Conservation (phyloP, 2,888 invertebrate species). For the Phaonia tiefii region DNA sequence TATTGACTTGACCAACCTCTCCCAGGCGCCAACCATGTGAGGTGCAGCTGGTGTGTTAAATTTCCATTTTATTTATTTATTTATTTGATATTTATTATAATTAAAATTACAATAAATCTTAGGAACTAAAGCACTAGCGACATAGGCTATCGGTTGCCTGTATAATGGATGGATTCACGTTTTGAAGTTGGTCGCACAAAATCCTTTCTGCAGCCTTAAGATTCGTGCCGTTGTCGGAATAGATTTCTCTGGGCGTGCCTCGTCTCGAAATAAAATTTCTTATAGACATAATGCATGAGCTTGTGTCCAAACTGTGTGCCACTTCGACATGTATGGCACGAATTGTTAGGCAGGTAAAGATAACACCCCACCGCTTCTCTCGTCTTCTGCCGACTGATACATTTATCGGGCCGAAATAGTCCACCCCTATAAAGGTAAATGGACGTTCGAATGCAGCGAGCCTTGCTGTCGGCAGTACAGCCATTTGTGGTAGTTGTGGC, state of each 20-base stretch:
- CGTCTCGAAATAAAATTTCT: conserved; percentile 2
- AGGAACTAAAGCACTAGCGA: too few relatives aligned
- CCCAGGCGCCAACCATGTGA: too few relatives aligned
- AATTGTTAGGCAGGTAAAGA: conserved; percentile 24
- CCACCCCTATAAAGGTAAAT: conserved; percentile 31
- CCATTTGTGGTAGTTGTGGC: too few relatives aligned
- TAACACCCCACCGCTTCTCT: conserved; percentile 12
- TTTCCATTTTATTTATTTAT: not conserved
- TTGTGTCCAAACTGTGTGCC: conserved; percentile 23
- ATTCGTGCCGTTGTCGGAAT: conserved; percentile 34
- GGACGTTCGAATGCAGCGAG: too few relatives aligned
- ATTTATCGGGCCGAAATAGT: conserved; percentile 23
- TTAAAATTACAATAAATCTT: too few relatives aligned
- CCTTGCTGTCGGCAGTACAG: too few relatives aligned
- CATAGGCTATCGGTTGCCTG: not conserved
- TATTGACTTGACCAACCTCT: too few relatives aligned
- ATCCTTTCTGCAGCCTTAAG: conserved; percentile 44
- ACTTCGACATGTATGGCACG: conserved; percentile 39
- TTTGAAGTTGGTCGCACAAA: conserved; percentile 34
- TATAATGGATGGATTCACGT: conserved; percentile 41
- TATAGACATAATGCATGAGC: conserved; percentile 32
- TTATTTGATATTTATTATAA: too few relatives aligned
- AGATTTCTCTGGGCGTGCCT: conserved; percentile 9
- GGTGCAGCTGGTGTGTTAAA: not conserved
- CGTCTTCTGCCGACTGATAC: conserved; percentile 17